These are phyloP conservation scores for Gephyroberyx darwinii DNA, from an alignment of 2,797 vertebrate genomes.

Conservation along the genomic window DNA sequence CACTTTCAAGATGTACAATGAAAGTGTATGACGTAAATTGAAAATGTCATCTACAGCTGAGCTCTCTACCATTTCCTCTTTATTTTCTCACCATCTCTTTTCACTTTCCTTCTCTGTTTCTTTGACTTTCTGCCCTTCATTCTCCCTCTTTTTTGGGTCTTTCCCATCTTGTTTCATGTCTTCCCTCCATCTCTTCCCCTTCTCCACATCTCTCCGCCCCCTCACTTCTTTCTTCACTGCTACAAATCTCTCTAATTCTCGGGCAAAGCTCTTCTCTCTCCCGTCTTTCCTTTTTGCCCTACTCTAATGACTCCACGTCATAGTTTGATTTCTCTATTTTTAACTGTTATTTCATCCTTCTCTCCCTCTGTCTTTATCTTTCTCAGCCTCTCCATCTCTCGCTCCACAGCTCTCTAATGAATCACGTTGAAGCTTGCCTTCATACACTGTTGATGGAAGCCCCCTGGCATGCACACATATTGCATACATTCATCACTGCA, in stretches of 20 bases:
- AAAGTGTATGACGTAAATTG: no score
- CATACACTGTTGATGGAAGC: slow-evolving; percentile 77
- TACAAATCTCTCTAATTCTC: not conserved
- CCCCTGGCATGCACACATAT: slow-evolving; percentile 80
- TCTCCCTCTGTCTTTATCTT: slow-evolving; percentile 34
- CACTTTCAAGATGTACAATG: no score
- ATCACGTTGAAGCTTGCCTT: slow-evolving; percentile 75
- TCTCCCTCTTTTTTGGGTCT: not conserved
- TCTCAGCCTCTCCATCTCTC: slow-evolving; percentile 20
- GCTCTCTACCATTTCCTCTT: not conserved
- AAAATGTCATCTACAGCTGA: no score
- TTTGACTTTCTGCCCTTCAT: slow-evolving; percentile 18
- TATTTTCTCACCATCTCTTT: slow-evolving; percentile 7
- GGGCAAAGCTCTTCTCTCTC: not conserved
- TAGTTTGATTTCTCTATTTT: slow-evolving; percentile 16
- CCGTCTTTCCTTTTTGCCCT: slow-evolving; percentile 4
- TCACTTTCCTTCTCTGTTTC: slow-evolving; percentile 15
- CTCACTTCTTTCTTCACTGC: slow-evolving; percentile 3
- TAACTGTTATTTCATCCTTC: slow-evolving; percentile 11
- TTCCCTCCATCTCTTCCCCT: slow-evolving; percentile 10
- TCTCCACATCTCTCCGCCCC: no score
- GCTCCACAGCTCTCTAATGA: slow-evolving; percentile 55
- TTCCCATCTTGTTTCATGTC: no score
- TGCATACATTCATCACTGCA: slow-evolving; percentile 81
- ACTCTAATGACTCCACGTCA: slow-evolving; percentile 9